Conservation (phyloP, 2,888 invertebrate species). For the Caenorhabditis auriculariae region DNA sequence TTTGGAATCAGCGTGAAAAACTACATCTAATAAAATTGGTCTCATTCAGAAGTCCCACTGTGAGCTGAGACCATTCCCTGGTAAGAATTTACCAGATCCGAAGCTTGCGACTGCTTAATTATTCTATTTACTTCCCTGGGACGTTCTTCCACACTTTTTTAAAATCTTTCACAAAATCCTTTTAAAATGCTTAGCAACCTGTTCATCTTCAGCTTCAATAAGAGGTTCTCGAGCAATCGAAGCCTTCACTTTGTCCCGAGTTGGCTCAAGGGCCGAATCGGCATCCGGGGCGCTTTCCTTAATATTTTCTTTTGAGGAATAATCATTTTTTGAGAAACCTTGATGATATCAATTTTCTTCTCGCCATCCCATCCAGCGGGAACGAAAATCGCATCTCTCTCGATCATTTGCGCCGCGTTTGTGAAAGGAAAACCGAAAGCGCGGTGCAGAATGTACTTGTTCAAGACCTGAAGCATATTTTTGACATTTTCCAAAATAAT, state of each 20-base stretch:
- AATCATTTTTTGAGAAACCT: conserved; percentile 25
- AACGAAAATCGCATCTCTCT: conserved; percentile 56
- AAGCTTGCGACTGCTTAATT: too few relatives aligned
- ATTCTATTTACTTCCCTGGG: too few relatives aligned
- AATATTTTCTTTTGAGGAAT: neutral
- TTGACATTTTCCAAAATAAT: too few relatives aligned
- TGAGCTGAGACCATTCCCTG: too few relatives aligned
- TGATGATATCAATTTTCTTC: conserved; percentile 56
- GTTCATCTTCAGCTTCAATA: conserved; percentile 55
- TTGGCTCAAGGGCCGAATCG: conserved; percentile 43
- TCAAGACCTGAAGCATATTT: conserved; percentile 47
- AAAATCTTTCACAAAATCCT: too few relatives aligned
- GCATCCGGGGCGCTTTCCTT: conserved; percentile 36
- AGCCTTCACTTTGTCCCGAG: conserved; percentile 31
- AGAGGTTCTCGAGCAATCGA: conserved; percentile 27
- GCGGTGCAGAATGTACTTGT: conserved; percentile 60
- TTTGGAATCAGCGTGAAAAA: too few relatives aligned
- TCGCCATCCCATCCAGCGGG: conserved; percentile 62
- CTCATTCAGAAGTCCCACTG: conserved; percentile 15
- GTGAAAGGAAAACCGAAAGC: conserved; percentile 57
- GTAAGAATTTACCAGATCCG: too few relatives aligned
- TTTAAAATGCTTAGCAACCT: too few relatives aligned
- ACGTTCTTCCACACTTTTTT: too few relatives aligned
- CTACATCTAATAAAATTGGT: too few relatives aligned
- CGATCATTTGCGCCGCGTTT: conserved; percentile 55